Conservation (phyloP, 2,113 vertebrate species). For the Eulacestoma nigropectus region DNA sequence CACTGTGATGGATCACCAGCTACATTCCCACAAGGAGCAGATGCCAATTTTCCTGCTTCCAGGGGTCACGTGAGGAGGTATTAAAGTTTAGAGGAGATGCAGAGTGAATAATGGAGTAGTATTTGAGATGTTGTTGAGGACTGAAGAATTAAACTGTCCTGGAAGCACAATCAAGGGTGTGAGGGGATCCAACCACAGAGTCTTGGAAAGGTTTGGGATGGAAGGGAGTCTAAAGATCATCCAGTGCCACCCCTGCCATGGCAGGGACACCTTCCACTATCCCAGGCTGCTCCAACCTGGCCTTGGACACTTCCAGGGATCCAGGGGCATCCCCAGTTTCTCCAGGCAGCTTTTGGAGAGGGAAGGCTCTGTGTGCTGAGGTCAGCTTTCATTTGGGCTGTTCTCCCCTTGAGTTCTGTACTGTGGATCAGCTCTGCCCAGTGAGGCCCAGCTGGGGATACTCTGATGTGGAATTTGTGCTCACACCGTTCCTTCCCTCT, state of each 20-base stretch:
- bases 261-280: neutral
- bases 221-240: neutral
- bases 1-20: neutral
- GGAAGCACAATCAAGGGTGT: neutral
- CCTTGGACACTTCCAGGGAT: neutral
- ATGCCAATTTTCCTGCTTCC: neutral
- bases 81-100: neutral
- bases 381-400: neutral
- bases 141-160: neutral
- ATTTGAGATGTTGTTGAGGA: neutral
- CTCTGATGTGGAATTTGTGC: neutral
- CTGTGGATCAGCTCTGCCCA: fast-evolving
- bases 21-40: neutral
- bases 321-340: neutral
- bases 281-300: neutral
- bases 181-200: fast-evolving
- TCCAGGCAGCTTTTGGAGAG: neutral
- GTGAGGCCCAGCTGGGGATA: neutral
- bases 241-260: neutral
- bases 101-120: neutral
- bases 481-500: neutral
- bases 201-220: neutral
- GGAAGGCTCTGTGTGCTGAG: neutral
- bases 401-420: no score
- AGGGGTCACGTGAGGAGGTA: neutral